These are phyloP conservation scores for Leptarthrus brevirostris DNA, from an alignment of 2,888 invertebrate genomes.

Conservation along the genomic window DNA sequence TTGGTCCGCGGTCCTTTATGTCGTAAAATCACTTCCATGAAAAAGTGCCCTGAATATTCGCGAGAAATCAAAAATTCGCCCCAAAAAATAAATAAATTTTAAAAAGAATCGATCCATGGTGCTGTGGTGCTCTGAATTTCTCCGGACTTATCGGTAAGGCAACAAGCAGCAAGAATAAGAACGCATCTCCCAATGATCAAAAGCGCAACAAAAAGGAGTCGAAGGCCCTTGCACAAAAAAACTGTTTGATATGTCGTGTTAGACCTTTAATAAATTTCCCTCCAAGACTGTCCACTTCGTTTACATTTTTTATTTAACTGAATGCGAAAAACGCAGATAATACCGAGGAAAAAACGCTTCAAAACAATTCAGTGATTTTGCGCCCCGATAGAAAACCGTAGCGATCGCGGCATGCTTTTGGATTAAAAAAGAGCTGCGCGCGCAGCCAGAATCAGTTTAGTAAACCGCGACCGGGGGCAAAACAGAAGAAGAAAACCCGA, in stretches of 20 bases:
- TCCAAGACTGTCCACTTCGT: slow-evolving; percentile 51
- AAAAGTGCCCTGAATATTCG: slow-evolving; percentile 46
- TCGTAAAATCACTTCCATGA: slow-evolving; percentile 36
- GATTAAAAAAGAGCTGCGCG: slow-evolving; percentile 41
- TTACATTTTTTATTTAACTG: slow-evolving; percentile 46
- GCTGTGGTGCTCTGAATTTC: slow-evolving; percentile 30
- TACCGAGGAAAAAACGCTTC: slow-evolving; percentile 52
- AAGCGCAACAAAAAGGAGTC: slow-evolving; percentile 47
- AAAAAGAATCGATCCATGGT: slow-evolving; percentile 6
- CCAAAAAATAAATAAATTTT: slow-evolving; percentile 36
- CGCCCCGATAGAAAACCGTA: slow-evolving; percentile 55
- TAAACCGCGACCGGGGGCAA: slow-evolving; percentile 44
- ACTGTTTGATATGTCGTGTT: slow-evolving; percentile 55
- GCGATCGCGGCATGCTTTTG: slow-evolving; percentile 53
- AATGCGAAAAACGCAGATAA: slow-evolving; percentile 51
- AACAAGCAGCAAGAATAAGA: too few species aligned
- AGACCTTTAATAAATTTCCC: slow-evolving; percentile 55
- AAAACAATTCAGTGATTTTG: slow-evolving; percentile 55
- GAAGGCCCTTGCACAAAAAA: slow-evolving; percentile 48
- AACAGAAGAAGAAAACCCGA: slow-evolving; percentile 36
- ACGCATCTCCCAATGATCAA: slow-evolving; percentile 47
- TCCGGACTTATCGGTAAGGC: slow-evolving; percentile 32
- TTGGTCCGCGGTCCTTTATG: background rate
- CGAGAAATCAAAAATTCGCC: slow-evolving; percentile 48
- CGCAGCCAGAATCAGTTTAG: slow-evolving; percentile 29